Evolutionary conservation across 2,888 invertebrate genomes (phyloP).

Genomic region (Pristionchus mayeri): DNA sequence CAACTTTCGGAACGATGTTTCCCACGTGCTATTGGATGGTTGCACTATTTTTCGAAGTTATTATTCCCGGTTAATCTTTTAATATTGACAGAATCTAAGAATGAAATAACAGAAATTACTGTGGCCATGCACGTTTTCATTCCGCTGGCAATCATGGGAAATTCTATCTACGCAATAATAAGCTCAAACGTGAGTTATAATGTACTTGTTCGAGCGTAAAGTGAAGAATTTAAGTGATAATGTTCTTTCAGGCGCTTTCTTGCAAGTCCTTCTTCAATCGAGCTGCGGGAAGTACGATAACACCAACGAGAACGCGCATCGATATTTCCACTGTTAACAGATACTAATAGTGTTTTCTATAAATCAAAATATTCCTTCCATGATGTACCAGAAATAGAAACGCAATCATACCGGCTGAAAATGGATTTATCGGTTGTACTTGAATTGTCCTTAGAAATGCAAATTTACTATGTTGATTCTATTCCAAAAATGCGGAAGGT

Average conservation of each 20-base stretch:
- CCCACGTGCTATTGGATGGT: background rate
- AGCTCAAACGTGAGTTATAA: background rate
- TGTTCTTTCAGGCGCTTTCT: background rate
- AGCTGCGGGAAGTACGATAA: background rate
- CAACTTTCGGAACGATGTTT: slow-evolving; percentile 13
- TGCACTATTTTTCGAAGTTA: background rate
- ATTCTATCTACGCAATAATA: background rate
- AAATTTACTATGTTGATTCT: too few species aligned
- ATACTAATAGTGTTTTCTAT: too few species aligned
- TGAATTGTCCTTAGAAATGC: too few species aligned
- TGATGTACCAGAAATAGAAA: too few species aligned
- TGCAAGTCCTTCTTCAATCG: background rate
- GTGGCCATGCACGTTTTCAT: background rate
- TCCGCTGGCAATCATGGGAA: background rate
- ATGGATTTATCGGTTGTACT: too few species aligned
- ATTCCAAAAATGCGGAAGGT: too few species aligned
- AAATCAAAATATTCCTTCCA: too few species aligned
- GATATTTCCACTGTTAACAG: background rate
- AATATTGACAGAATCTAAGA: too few species aligned
- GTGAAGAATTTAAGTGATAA: background rate
- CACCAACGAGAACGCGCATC: background rate
- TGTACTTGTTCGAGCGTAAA: too few species aligned
- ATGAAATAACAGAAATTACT: background rate
- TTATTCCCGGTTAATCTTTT: slow-evolving; percentile 9
- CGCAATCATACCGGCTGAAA: too few species aligned